Base-by-base conservation (phyloP, 2,888 invertebrate species). In the Celastrina argiolus region DNA sequence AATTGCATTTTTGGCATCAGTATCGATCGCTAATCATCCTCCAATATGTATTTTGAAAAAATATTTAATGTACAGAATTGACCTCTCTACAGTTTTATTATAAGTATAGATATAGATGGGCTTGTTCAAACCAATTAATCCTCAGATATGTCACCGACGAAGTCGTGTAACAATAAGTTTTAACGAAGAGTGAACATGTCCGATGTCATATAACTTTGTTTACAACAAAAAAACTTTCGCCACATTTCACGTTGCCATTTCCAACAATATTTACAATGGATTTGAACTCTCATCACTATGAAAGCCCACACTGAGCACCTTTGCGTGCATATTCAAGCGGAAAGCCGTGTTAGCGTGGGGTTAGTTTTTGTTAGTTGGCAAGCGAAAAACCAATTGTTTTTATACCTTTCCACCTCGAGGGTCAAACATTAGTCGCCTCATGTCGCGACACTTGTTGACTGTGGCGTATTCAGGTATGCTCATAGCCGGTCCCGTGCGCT, bases 401-500 rank as follows among this genome's bases (percentile, higher is more conserved):
- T 65, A 64, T 82, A 87, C 87, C 87, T 87, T 87, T 74, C 77
- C 78, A 71, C 76, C 74, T 65, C 74, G 75, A 22, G 79, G 77
- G 69, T 82, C 80, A 75, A 81, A 74, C 45, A 71, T 69, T 67
- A 71, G 72, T 67, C 71, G 73, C 70, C 72, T 80, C 73, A 71
- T 71, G 64, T 81, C 78, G 56, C 79, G 80, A 51, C 72, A 75
- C 75, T 87, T 88, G 68, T 74, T 74, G 68, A 85, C 79, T 0
- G 81, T 82, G 1, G 87, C 85, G 73, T 87, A 87, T 70, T 84
- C 82, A 4, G 87, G 84, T 10, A 72, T 67, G 69, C 77, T 80
- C 76, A 72, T 70, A 59, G 73, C 61, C 34, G 69, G 61, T 56
- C 69, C 69, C 39, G 67, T 67, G 12, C 65, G 70, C 74, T 76